Evolutionary conservation across 2,113 vertebrate species (phyloP).

Genomic region (Sorex fumeus): DNA sequence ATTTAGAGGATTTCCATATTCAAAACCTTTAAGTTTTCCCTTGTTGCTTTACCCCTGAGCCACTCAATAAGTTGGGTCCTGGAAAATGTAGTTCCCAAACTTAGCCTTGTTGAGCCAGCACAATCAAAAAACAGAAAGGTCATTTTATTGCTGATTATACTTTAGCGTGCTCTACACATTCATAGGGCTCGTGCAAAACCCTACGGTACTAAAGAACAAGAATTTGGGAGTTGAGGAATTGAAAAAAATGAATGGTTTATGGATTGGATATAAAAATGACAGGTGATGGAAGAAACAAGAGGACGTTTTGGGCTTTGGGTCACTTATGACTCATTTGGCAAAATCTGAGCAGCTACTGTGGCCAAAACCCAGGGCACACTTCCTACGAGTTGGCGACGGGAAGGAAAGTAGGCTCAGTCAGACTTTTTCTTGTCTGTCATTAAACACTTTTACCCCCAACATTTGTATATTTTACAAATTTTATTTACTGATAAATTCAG

Average conservation of each 20-base stretch:
- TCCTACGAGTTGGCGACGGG: rapidly evolving
- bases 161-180: too few species aligned
- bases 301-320: rapidly evolving
- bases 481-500: background rate
- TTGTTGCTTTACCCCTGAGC: too few species aligned
- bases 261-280: background rate
- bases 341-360: background rate
- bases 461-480: background rate
- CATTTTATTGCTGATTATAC: too few species aligned
- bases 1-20: too few species aligned
- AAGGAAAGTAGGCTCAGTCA: background rate
- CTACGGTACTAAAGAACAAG: background rate
- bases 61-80: background rate
- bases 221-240: background rate
- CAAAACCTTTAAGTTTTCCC: too few species aligned
- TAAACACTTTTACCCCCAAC: background rate
- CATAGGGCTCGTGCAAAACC: too few species aligned
- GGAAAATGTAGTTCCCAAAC: background rate
- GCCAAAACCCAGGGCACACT: rapidly evolving
- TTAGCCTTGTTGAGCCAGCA: background rate
- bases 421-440: background rate
- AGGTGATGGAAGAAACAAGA: background rate
- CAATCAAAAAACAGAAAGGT: background rate
- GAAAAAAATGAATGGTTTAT: background rate
- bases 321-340: background rate